These are phyloP conservation scores for Perca fluviatilis DNA, from an alignment of 2,113 vertebrate genomes.

Conservation along the genomic window DNA sequence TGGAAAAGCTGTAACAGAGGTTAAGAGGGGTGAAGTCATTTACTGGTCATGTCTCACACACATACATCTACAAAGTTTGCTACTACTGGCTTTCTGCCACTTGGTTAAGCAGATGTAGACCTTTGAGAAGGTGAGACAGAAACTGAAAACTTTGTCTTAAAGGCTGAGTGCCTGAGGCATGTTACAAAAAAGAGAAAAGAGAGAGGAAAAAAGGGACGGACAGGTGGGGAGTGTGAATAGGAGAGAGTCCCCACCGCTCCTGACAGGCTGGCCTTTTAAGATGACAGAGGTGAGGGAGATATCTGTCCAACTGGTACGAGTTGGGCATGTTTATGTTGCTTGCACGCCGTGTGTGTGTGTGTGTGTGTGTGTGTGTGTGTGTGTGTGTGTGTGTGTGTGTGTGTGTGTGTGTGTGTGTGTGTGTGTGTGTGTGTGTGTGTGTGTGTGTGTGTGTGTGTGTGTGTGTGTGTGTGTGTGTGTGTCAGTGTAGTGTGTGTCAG, in stretches of 20 bases:
- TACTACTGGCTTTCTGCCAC: conserved; percentile 10
- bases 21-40: conserved; percentile 56
- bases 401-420: too few relatives aligned
- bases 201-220: neutral
- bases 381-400: conserved; percentile 2
- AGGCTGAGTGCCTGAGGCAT: conserved; percentile 3
- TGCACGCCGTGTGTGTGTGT: neutral
- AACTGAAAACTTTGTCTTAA: conserved; percentile 6
- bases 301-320: conserved; percentile 39
- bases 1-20: conserved; percentile 47
- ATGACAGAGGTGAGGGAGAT: conserved; percentile 55
- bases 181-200: conserved; percentile 3
- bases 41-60: conserved; percentile 18
- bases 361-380: conserved; percentile 5
- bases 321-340: neutral
- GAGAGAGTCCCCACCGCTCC: conserved; percentile 15
- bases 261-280: conserved; percentile 55
- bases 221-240: conserved; percentile 21
- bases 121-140: conserved; percentile 22
- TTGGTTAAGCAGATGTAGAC: conserved; percentile 31
- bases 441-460: too few relatives aligned
- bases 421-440: too few relatives aligned
- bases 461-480: too few relatives aligned
- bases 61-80: conserved; percentile 23
- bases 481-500: too few relatives aligned